Evolutionary conservation across 1,140 invertebrate species (phyloP).

Genomic region (Drosophila quadrilineata): DNA sequence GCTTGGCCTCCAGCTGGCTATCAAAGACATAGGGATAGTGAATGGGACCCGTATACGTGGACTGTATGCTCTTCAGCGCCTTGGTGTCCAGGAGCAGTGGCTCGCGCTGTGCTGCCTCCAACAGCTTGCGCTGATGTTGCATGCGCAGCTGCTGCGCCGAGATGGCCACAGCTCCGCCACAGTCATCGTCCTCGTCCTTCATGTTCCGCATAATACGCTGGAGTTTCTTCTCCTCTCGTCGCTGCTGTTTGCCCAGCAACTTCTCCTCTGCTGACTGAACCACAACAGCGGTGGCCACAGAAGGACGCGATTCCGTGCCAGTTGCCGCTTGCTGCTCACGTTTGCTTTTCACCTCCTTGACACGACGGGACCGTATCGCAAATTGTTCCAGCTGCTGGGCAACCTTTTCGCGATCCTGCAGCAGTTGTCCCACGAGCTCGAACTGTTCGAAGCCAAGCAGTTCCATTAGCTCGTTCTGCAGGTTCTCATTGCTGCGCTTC

Average conservation of each 20-base stretch:
- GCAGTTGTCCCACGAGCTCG: conserved; percentile 90
- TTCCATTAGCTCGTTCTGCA: conserved; percentile 94
- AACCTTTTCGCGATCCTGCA: conserved; percentile 87
- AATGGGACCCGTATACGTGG: conserved; percentile 60
- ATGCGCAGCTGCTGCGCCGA: conserved; percentile 80
- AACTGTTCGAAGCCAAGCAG: conserved; percentile 92
- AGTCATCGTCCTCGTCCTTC: conserved; percentile 83
- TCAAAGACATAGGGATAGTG: conserved; percentile 94
- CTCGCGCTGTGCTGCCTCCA: conserved; percentile 72
- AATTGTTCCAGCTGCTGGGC: conserved; percentile 81
- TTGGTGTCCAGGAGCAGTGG: conserved; percentile 81
- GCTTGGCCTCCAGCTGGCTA: conserved; percentile 86
- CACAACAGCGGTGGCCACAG: conserved; percentile 83
- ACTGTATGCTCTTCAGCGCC: conserved; percentile 35
- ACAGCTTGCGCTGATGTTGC: conserved; percentile 82
- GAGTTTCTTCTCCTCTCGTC: conserved; percentile 94
- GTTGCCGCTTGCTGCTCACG: conserved; percentile 21
- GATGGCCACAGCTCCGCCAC: conserved; percentile 80
- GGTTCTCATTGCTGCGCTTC: conserved; percentile 86
- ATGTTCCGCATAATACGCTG: conserved; percentile 84
- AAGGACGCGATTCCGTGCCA: conserved; percentile 53
- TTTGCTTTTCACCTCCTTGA: conserved; percentile 52
- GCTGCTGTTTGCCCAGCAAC: conserved; percentile 88
- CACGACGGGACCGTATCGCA: conserved; percentile 65
- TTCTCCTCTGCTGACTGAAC: conserved; percentile 94